These are phyloP conservation scores for Miniopterus natalensis DNA, from an alignment of 2,113 vertebrate species.

Conservation along the genomic window DNA sequence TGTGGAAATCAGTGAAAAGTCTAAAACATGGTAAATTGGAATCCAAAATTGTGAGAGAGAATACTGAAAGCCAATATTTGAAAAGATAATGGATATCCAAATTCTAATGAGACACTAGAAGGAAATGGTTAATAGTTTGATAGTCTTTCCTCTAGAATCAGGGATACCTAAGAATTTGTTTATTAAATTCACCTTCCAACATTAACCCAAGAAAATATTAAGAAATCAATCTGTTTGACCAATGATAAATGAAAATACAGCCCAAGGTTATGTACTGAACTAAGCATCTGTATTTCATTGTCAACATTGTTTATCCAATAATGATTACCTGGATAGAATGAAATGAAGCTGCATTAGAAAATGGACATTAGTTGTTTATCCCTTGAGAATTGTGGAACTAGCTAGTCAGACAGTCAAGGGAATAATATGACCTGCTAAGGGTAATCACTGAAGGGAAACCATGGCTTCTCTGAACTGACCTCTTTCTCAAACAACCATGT, in stretches of 20 bases:
- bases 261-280: background rate
- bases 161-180: background rate
- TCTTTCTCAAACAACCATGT: background rate
- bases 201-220: background rate
- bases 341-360: background rate
- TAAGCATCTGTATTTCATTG: slow-evolving; percentile 10
- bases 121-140: background rate
- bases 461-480: background rate
- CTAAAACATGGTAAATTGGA: background rate
- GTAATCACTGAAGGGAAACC: background rate
- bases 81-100: background rate
- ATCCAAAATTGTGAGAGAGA: background rate
- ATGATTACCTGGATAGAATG: background rate
- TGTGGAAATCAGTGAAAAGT: background rate
- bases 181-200: background rate
- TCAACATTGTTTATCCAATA: slow-evolving; percentile 25
- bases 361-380: background rate
- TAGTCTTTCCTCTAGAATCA: background rate
- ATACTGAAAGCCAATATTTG: background rate
- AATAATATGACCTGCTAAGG: background rate
- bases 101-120: background rate
- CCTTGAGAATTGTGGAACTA: background rate
- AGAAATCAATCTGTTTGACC: background rate
- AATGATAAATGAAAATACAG: background rate
- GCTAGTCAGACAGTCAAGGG: background rate